Evolutionary conservation across 2,888 invertebrate genomes (phyloP).

Genomic region (Limnephilus auricula): DNA sequence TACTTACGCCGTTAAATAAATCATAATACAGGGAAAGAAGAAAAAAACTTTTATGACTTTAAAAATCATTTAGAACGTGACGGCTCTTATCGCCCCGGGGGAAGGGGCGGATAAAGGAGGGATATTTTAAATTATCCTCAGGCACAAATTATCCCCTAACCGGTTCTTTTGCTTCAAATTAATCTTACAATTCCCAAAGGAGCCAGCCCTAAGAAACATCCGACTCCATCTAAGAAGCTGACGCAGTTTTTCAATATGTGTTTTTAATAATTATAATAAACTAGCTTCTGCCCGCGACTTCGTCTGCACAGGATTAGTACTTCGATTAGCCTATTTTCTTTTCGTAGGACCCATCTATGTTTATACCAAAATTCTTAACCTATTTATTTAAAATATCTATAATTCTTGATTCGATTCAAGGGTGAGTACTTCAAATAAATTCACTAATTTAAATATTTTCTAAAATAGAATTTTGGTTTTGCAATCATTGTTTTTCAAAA

Average conservation of each 20-base stretch:
- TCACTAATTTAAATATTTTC: no score
- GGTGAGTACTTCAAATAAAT: no score
- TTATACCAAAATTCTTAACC: no score
- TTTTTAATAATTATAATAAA: not conserved
- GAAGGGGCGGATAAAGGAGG: slow-evolving; percentile 51
- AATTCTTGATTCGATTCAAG: no score
- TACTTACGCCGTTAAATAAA: slow-evolving; percentile 50
- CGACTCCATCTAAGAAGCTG: slow-evolving; percentile 24
- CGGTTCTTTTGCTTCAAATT: slow-evolving; percentile 62
- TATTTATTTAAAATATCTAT: no score
- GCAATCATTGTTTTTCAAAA: no score
- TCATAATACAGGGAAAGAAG: slow-evolving; percentile 48
- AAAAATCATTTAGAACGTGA: slow-evolving; percentile 60
- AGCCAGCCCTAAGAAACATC: slow-evolving; percentile 37
- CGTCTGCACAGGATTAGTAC: no score
- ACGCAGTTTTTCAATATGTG: slow-evolving; percentile 7
- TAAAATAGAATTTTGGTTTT: no score
- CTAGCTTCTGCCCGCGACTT: no score
- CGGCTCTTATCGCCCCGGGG: slow-evolving; percentile 54
- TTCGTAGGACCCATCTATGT: no score
- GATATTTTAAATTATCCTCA: slow-evolving; percentile 61
- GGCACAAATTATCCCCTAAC: slow-evolving; percentile 63
- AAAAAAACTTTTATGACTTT: slow-evolving; percentile 56
- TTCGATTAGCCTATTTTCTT: no score
- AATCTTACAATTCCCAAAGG: slow-evolving; percentile 65